A percentile compares a stretch with the other conserved stretches of the same genome.
Evolutionary conservation across 2,888 invertebrate genomes (phyloP).

Genomic region (Caradrina clavipalpis): DNA sequence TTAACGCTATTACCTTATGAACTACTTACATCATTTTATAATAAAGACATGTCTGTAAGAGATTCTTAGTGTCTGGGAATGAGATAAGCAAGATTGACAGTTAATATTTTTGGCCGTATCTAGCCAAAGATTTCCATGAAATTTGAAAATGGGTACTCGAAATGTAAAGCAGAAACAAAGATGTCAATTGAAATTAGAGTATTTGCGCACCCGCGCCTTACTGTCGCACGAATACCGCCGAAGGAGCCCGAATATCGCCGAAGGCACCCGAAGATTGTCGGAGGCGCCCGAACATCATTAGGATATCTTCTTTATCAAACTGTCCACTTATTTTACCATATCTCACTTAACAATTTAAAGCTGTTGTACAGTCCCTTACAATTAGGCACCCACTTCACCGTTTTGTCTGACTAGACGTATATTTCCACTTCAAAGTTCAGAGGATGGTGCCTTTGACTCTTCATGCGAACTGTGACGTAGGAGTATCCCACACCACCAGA

Average conservation of each 20-base stretch:
- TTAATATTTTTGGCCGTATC: constrained; percentile 1
- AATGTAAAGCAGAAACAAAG: constrained; percentile 8
- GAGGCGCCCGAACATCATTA: constrained; percentile 35
- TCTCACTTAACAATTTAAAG: constrained; percentile 39
- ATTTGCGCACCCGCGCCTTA: neutral
- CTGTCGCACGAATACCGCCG: neutral
- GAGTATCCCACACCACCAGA: constrained; percentile 84
- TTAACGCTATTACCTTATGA: constrained; percentile 18
- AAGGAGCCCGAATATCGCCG: constrained; percentile 20
- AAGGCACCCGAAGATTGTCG: constrained; percentile 14
- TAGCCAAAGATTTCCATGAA: neutral
- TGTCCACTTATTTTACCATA: constrained; percentile 17
- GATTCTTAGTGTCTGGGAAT: neutral
- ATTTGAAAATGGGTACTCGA: neutral
- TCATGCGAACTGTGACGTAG: constrained; percentile 86
- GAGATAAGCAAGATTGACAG: constrained; percentile 14
- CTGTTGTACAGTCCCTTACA: constrained; percentile 28
- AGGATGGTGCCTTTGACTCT: constrained; percentile 86
- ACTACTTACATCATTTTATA: constrained; percentile 13
- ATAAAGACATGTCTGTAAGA: neutral
- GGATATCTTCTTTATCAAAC: constrained; percentile 33
- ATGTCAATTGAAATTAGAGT: constrained; percentile 1
- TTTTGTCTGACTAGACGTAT: constrained; percentile 74
- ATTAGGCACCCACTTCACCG: constrained; percentile 1
- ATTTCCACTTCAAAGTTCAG: constrained; percentile 88